Evolutionary conservation across 1,140 invertebrate species (phyloP), one percentile per base, ranked within the genome.

Genomic region (Zaprionus camerounensis): DNA sequence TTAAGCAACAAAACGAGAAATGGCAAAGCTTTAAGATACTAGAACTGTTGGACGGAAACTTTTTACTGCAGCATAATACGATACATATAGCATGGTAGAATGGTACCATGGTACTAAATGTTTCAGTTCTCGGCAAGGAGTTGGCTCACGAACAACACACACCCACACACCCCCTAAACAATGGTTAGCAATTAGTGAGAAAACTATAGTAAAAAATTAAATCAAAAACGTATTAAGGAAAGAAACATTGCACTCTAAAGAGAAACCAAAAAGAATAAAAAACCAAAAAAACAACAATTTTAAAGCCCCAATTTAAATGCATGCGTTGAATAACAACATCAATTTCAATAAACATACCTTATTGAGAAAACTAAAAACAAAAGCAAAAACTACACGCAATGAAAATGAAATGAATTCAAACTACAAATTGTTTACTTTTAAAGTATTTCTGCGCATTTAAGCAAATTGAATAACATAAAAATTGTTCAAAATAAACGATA

Each of bases 401-500:
- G 55, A 63, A 59, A 63, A 46, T 17, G n/a, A 22, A 51, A 51
- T 71, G 66, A 74, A 63, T 61, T 68, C 56, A 22, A 67, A 44
- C 51, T 74, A 71, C 72, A 74, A 88, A 90, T 77, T 73, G 76
- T 91, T 90, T 85, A 88, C 76, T 90, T 91, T 82, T 73, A 81
- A 91, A 86, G 82, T 91, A 91, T 91, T 91, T 91, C 86, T 82
- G 82, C 86, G 86, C 86, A 91, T 90, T 90, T 91, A 91, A 81
- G 76, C 84, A 88, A 88, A 83, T 84, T 68, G 17, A 69, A 71
- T 68, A 70, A 71, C 41, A 59, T 63, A 59, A 66, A 80, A 53
- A 75, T 67, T 22, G 56, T 73, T 72, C 58, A 78, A 86, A 71
- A 76, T 76, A 66, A 65, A 68, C n/a, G n/a, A 31, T 69, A 80